A percentile compares a stretch with the other conserved stretches of the same genome.
Evolutionary conservation across 2,888 invertebrate species (phyloP).

Genomic region (Chrysina gloriosa): DNA sequence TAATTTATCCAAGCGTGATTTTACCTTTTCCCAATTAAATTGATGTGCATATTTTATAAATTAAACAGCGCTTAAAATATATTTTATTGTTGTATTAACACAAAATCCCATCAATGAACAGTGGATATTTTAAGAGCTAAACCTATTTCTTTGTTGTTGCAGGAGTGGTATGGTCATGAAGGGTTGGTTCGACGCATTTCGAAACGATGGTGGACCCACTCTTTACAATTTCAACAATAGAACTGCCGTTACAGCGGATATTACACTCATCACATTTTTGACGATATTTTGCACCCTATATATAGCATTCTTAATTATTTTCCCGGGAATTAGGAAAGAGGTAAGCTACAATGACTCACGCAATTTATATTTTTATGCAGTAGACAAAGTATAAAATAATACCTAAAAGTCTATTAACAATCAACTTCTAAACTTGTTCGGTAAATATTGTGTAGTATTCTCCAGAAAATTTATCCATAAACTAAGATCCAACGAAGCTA

Average conservation of each 20-base stretch:
- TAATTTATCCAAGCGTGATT: too few relatives aligned
- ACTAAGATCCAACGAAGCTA: too few relatives aligned
- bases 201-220: conserved; percentile 96
- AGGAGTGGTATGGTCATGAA: conserved; percentile 71
- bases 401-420: too few relatives aligned
- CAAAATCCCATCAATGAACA: too few relatives aligned
- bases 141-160: background rate
- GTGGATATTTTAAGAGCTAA: background rate
- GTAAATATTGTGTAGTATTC: too few relatives aligned
- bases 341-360: conserved; percentile 68
- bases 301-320: conserved; percentile 93
- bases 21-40: too few relatives aligned
- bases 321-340: conserved; percentile 96
- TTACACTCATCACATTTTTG: conserved; percentile 85
- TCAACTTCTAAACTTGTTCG: too few relatives aligned
- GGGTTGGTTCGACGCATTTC: conserved; percentile 98
- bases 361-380: background rate
- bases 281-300: conserved; percentile 91
- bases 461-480: too few relatives aligned
- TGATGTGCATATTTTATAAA: too few relatives aligned
- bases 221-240: conserved; percentile 95
- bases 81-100: too few relatives aligned
- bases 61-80: too few relatives aligned
- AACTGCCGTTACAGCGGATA: conserved; percentile 95
- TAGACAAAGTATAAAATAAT: background rate